Evolutionary conservation across 2,888 invertebrate genomes (phyloP).

Genomic region (Erebia ligea): DNA sequence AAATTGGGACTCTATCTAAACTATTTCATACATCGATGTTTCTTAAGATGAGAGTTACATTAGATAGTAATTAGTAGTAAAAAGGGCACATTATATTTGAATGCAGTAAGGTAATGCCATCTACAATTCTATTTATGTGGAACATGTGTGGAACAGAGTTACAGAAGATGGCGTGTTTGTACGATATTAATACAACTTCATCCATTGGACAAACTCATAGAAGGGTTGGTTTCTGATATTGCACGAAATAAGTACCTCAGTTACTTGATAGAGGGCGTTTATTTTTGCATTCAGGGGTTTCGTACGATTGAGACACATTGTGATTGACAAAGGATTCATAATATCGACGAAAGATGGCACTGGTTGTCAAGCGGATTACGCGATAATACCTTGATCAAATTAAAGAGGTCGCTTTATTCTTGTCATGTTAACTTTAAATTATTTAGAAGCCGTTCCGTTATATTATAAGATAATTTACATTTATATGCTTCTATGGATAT

Average conservation of each 20-base stretch:
- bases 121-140: not conserved
- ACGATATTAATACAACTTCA: not conserved
- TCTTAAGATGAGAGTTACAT: not conserved
- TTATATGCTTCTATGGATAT: too few relatives aligned
- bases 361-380: not conserved
- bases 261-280: not conserved
- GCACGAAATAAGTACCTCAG: not conserved
- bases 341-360: not conserved
- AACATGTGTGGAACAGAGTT: not conserved
- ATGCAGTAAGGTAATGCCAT: not conserved
- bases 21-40: not conserved
- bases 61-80: not conserved
- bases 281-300: not conserved
- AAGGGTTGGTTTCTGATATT: not conserved
- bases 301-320: not conserved
- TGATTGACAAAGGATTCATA: not conserved
- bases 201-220: not conserved
- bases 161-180: not conserved
- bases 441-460: too few relatives aligned
- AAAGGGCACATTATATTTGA: not conserved
- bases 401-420: not conserved
- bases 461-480: too few relatives aligned
- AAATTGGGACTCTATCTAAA: not conserved
- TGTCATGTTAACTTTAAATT: not conserved
- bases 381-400: not conserved